Evolutionary conservation across 2,888 invertebrate species (phyloP), one percentile per base, ranked within the genome.

Genomic region (Helleia helle): DNA sequence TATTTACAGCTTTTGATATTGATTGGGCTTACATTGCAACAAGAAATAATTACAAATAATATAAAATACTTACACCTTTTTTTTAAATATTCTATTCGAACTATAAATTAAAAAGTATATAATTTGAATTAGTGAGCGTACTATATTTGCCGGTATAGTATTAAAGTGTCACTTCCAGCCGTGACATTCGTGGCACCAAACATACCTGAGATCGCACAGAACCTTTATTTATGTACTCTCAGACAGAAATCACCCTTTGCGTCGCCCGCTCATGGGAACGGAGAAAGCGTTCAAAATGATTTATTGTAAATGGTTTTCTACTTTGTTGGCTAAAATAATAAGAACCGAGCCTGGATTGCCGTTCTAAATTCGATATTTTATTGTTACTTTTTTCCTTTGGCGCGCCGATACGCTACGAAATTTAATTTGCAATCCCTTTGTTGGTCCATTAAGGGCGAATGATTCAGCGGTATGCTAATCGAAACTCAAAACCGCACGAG

Each of bases 251-350:
- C 83, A 81, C 83, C 81, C 83, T 81, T 83, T 80, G 83, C 81
- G 77, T 71, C 72, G 77, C 71, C 71, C 77, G 71, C 72, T 70
- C 70, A 76, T 74, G 80, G 76, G 77, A 79, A 79, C 81, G 79
- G 65, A 79, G 79, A 80, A 79, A 73, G 76, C 81, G 73, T 80
- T 83, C 79, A 79, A 81, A 81, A 81, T 84, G 84, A 84, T 84
- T 84, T 84, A 84, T 83, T 81, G 84, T 81, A 83, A 84, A 84
- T 83, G 81, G 81, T 79, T 84, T 79, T 83, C 83, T 83, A 84
- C 84, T 80, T 84, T 84, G 84, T 84, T 79, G 83, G 81, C 80
- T 81, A 81, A 84, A 84, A 83, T 84, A 84, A 84, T 83, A 81
- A 77, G 72, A 63, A 58, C 64, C 59, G 64, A 64, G 68, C 58